A percentile compares a stretch with the other conserved stretches of the same genome.
Conservation (phyloP, 2,888 invertebrate genomes). For the Amiota communis region DNA sequence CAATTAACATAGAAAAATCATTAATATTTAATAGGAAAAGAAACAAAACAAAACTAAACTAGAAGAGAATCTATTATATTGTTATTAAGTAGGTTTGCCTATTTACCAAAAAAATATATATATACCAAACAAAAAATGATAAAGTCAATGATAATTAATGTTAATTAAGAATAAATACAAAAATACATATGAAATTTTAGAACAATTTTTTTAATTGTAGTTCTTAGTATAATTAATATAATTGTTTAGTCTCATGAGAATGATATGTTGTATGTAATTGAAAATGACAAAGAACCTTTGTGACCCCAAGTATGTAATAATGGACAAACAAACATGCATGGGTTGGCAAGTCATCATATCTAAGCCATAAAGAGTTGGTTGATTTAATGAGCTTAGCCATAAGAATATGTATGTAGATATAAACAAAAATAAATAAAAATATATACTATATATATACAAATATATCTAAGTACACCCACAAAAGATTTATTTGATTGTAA, state of each 20-base stretch:
- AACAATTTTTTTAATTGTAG: conserved; percentile 1
- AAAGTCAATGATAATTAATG: conserved; percentile 60
- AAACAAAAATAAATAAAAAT: conserved; percentile 15
- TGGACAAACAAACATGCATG: no score
- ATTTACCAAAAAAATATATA: conserved; percentile 10
- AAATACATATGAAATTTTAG: background rate
- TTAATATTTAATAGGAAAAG: conserved; percentile 6
- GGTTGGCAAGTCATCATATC: no score
- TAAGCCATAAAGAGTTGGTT: background rate
- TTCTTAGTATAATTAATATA: conserved; percentile 13
- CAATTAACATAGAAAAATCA: conserved; percentile 58
- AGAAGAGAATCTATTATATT: conserved; percentile 50
- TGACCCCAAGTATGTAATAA: no score
- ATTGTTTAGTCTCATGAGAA: conserved; percentile 19
- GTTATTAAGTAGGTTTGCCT: conserved; percentile 13
- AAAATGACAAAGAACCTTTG: background rate
- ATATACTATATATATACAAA: no score
- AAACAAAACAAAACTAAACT: conserved; percentile 52
- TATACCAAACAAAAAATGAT: conserved; percentile 5
- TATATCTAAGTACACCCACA: no score
- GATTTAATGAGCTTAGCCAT: conserved; percentile 25
- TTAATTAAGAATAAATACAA: background rate
- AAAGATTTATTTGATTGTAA: background rate
- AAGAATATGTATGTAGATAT: conserved; percentile 33
- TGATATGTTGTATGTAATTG: background rate